A percentile compares a stretch with the other conserved stretches of the same genome.
These are phyloP conservation scores for Pedetes capensis DNA, from an alignment of 2,113 vertebrate genomes.

Conservation along the genomic window DNA sequence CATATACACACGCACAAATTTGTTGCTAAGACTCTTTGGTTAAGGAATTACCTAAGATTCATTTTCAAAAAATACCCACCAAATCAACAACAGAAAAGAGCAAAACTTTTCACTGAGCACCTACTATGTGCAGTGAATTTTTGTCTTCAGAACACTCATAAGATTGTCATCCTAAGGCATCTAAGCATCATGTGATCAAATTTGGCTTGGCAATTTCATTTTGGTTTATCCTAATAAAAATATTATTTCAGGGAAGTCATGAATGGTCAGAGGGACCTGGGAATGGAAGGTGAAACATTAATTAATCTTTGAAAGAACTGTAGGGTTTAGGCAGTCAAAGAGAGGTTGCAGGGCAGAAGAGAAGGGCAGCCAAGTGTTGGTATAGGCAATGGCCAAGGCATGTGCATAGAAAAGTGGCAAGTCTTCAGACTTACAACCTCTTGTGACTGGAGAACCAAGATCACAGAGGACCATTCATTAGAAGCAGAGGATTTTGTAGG, in stretches of 20 bases:
- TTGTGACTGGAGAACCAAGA: background rate
- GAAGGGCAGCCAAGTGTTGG: background rate
- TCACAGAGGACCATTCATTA: background rate
- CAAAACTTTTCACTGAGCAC: background rate
- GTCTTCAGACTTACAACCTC: background rate
- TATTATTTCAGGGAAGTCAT: background rate
- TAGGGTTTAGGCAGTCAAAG: background rate
- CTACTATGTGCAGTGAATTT: background rate
- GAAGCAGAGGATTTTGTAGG: background rate
- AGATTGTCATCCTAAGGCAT: background rate
- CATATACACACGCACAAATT: background rate
- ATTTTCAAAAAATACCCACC: background rate
- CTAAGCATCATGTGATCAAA: background rate
- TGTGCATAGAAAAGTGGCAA: too few species aligned
- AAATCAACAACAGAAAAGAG: background rate
- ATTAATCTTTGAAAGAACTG: background rate
- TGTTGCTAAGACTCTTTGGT: background rate
- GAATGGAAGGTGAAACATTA: background rate
- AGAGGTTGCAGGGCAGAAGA: too few species aligned
- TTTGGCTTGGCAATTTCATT: background rate
- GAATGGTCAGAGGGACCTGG: background rate
- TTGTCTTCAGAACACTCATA: background rate
- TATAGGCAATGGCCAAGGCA: too few species aligned
- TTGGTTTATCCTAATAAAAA: background rate
- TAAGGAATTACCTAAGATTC: background rate